Evolutionary conservation across 2,888 invertebrate species (phyloP).

Genomic region (Nephrotoma appendiculata): DNA sequence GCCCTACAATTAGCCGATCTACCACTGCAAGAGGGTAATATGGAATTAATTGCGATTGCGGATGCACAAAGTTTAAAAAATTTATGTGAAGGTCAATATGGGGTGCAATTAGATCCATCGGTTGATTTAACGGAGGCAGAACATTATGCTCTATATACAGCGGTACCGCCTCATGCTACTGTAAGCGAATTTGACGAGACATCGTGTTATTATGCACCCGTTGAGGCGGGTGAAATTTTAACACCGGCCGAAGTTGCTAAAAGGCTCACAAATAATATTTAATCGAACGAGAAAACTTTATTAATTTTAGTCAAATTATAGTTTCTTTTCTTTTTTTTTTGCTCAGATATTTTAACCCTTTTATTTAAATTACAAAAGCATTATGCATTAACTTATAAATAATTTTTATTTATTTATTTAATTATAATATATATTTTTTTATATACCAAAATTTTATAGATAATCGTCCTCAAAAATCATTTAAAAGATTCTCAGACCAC

Average conservation of each 20-base stretch:
- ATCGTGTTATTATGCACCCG: slow-evolving; percentile 72
- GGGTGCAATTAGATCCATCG: slow-evolving; percentile 34
- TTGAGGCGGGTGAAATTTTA: slow-evolving; percentile 61
- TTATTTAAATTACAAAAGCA: background rate
- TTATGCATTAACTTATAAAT: background rate
- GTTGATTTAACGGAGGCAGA: slow-evolving; percentile 74
- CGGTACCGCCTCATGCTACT: slow-evolving; percentile 73
- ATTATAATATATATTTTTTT: background rate
- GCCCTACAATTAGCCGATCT: slow-evolving; percentile 32
- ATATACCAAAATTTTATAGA: background rate
- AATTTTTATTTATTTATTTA: background rate
- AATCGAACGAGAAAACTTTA: slow-evolving; percentile 4
- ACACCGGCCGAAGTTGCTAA: slow-evolving; percentile 31
- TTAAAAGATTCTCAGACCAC: background rate
- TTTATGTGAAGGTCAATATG: slow-evolving; percentile 30
- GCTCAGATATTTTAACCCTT: background rate
- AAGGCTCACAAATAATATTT: slow-evolving; percentile 18
- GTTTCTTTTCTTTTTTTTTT: slow-evolving; percentile 21
- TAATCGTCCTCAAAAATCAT: background rate
- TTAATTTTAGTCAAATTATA: slow-evolving; percentile 1
- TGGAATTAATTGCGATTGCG: slow-evolving; percentile 41
- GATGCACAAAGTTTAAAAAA: slow-evolving; percentile 32
- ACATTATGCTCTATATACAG: slow-evolving; percentile 75
- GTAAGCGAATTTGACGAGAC: slow-evolving; percentile 79
- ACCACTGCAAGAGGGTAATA: slow-evolving; percentile 34